Base-by-base conservation (phyloP, 1,140 invertebrate species). In the Odontomachus brunneus region DNA sequence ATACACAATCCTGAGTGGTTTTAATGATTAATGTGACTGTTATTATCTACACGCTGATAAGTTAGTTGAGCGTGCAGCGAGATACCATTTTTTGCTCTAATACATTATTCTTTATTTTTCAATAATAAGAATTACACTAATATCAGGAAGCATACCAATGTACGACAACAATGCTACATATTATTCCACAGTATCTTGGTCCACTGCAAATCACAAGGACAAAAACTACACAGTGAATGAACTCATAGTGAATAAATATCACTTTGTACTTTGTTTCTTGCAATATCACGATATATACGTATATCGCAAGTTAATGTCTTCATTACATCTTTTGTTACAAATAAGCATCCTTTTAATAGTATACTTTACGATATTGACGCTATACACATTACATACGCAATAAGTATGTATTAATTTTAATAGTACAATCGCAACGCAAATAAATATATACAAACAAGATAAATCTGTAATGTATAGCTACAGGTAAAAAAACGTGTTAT, bases 231-330 rank as follows among this genome's bases (percentile, higher is more conserved):
- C 22, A 76, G 19, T 9, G 26, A 84, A 80, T 59, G 63, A 80
- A 78, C 53, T 80, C 24, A 60, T 80, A 83, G 19, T 17, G 59
- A 44, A 83, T 76, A 53, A 83, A n/a, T n/a, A n/a, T 51, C 53
- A 19, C 17, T 84, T 84, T 84, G 82, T 84, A 84, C 82, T 84
- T 80, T 84, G 53, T 29, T 63, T 57, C 49, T 69, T 33, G 53
- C 44, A 26, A 38, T 83, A 63, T 60, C 19, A 38, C 22, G 7
- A 24, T 33, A 74, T 4, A 49, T 12, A 33, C 38, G 44, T 44
- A 73, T 60, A 82, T 82, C 26, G 59, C 29, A 80, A 55, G 14
- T 49, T 62, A 63, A 53, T 49, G n/a, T 67, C 14, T n/a, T 76
- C 12, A 29, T 55, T 65, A 76, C 72, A 82, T 49, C 19, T n/a